Percentiles rank a stretch among this genome's conserved stretches.
These are phyloP conservation scores for Rhinichthys klamathensis DNA, from an alignment of 2,113 vertebrate genomes.

Conservation along the genomic window DNA sequence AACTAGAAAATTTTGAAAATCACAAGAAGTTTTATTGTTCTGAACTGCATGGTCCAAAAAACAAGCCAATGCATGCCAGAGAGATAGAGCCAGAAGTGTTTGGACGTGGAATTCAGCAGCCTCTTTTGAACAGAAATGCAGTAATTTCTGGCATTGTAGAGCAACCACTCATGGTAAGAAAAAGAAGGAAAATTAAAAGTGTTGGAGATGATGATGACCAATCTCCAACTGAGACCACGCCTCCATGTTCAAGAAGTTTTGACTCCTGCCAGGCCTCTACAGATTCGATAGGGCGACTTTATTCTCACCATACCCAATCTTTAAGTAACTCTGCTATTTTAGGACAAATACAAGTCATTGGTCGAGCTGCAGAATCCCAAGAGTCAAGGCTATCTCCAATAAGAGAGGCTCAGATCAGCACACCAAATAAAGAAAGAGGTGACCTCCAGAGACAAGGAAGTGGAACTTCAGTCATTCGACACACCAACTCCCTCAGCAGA, in stretches of 20 bases:
- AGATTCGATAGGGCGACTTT: constrained; percentile 62
- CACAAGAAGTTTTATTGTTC: constrained; percentile 99
- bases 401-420: constrained; percentile 77
- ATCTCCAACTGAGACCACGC: constrained; percentile 82
- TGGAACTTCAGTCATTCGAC: constrained; percentile 96
- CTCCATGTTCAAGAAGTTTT: constrained; percentile 76
- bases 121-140: constrained; percentile 78
- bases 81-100: constrained; percentile 84
- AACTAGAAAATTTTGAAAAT: constrained; percentile 97
- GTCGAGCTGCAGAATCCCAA: constrained; percentile 71
- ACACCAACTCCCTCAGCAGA: constrained; percentile 94
- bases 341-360: constrained; percentile 81
- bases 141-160: constrained; percentile 80
- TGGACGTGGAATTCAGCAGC: constrained; percentile 75
- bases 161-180: constrained; percentile 89
- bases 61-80: constrained; percentile 79
- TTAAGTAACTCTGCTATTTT: constrained; percentile 73
- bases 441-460: constrained; percentile 89
- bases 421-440: constrained; percentile 74
- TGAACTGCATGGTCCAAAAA: constrained; percentile 96
- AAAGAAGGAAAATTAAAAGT: constrained; percentile 97
- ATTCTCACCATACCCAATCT: constrained; percentile 72
- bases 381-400: constrained; percentile 79
- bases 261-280: constrained; percentile 73
- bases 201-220: constrained; percentile 96